Conservation (phyloP, 1,140 invertebrate genomes). For the Eufriesea mexicana region DNA sequence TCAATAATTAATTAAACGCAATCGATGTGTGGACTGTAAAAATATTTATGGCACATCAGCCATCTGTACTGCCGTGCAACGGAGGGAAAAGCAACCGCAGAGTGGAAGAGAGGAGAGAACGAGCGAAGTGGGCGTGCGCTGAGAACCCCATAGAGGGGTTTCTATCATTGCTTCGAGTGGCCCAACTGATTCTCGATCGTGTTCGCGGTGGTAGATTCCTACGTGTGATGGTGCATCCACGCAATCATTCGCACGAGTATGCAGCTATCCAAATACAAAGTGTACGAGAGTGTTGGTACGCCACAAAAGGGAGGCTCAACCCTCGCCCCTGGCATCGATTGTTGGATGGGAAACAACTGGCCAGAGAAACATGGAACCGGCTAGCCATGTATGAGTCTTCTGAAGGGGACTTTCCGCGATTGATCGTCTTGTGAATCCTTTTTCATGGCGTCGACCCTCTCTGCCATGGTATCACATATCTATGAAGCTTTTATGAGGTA, state of each 20-base stretch:
- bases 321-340: slow-evolving; percentile 44
- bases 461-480: background rate
- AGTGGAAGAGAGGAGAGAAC: background rate
- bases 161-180: slow-evolving; percentile 33
- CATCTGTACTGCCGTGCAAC: background rate
- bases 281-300: slow-evolving; percentile 2
- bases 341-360: slow-evolving; percentile 31
- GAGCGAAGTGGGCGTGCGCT: background rate
- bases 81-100: background rate
- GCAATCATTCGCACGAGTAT: background rate
- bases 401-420: slow-evolving; percentile 34
- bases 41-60: background rate
- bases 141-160: background rate
- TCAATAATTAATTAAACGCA: background rate
- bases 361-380: slow-evolving; percentile 23
- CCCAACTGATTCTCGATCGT: slow-evolving; percentile 38
- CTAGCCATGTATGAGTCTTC: slow-evolving; percentile 19
- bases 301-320: slow-evolving; percentile 25
- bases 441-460: background rate
- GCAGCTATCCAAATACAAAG: background rate
- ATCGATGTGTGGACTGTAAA: background rate
- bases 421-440: slow-evolving; percentile 42
- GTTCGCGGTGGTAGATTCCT: background rate
- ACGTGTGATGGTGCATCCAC: background rate
- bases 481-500: slow-evolving; percentile 17